Evolutionary conservation across 1,140 invertebrate species (phyloP).

Genomic region (Sarcophaga peregrina): DNA sequence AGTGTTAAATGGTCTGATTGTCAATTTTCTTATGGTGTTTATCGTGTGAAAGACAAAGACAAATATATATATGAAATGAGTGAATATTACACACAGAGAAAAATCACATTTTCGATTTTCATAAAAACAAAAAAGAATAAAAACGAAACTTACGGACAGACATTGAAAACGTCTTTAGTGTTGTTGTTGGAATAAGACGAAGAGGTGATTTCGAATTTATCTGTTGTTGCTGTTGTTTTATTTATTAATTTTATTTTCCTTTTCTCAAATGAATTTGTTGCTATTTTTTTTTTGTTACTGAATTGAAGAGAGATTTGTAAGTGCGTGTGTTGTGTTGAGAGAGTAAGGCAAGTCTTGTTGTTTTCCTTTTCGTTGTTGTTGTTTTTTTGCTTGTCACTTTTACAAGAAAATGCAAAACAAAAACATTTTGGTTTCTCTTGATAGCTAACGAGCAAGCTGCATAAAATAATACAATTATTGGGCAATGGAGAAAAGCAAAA

Average conservation of each 20-base stretch:
- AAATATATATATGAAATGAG: conserved; percentile 13
- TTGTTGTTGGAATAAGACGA: neutral
- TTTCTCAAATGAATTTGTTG: neutral
- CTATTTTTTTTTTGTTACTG: neutral
- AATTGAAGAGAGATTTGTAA: neutral
- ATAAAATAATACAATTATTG: neutral
- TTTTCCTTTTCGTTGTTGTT: conserved; percentile 4
- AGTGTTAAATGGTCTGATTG: conserved; percentile 32
- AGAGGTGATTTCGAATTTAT: conserved; percentile 11
- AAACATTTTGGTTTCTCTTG: neutral
- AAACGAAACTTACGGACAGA: conserved; percentile 26
- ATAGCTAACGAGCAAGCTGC: neutral
- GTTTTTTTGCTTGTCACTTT: neutral
- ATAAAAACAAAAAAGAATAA: conserved; percentile 26
- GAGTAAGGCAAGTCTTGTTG: neutral
- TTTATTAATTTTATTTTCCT: neutral
- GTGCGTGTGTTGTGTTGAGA: conserved; percentile 16
- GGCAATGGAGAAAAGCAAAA: neutral
- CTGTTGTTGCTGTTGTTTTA: conserved; percentile 3
- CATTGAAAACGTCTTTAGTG: conserved; percentile 1
- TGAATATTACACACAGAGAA: neutral
- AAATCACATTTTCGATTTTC: conserved; percentile 38
- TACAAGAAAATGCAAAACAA: neutral
- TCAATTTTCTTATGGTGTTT: neutral
- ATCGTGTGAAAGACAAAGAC: conserved; percentile 12